Conservation (phyloP, 2,113 vertebrate species). For the Psephotus haematonotus region DNA sequence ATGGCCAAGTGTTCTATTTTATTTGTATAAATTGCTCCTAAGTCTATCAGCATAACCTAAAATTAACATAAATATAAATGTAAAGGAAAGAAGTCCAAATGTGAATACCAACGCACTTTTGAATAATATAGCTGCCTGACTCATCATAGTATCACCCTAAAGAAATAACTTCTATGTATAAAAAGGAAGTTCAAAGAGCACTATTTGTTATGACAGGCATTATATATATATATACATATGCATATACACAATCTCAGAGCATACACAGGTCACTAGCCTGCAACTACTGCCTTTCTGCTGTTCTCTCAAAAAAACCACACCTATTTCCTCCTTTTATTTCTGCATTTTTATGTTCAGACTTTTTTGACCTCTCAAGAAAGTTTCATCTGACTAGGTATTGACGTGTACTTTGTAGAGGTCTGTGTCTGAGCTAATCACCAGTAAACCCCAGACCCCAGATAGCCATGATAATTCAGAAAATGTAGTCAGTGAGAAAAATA, state of each 20-base stretch:
- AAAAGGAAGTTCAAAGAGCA: neutral
- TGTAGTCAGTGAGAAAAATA: neutral
- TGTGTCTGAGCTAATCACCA: neutral
- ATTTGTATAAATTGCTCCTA: neutral
- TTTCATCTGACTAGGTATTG: neutral
- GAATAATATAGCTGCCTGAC: neutral
- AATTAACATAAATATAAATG: neutral
- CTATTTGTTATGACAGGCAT: neutral
- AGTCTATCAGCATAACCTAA: neutral
- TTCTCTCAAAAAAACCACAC: fast-evolving
- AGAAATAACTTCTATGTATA: neutral
- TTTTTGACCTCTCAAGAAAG: neutral
- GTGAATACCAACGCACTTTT: neutral
- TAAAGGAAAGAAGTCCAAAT: neutral
- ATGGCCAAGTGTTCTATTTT: neutral
- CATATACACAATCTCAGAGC: neutral
- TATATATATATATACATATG: neutral
- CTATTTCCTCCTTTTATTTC: neutral
- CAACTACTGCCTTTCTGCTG: neutral
- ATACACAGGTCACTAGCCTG: neutral
- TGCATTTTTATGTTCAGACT: neutral
- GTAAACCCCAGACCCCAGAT: neutral
- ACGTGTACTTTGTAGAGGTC: neutral
- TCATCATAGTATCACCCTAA: neutral
- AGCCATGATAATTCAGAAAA: neutral